Evolutionary conservation across 2,113 vertebrate species (phyloP).

Genomic region (Sapajus apella): DNA sequence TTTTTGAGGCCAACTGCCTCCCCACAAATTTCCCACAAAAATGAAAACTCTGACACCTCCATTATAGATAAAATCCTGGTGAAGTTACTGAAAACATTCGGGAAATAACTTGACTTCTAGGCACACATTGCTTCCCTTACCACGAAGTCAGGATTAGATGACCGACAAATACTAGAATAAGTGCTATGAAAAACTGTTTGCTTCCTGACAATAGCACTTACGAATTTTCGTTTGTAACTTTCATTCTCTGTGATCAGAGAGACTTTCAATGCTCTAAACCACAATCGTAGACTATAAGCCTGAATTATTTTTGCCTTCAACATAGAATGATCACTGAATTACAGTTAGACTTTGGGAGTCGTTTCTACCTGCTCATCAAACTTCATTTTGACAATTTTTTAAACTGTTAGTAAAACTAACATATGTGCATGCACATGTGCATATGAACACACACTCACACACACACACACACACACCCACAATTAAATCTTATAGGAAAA

Average conservation of each 20-base stretch:
- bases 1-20: background rate
- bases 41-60: background rate
- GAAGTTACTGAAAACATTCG: background rate
- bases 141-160: background rate
- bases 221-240: background rate
- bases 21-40: background rate
- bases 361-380: background rate
- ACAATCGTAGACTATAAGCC: background rate
- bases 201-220: background rate
- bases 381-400: conserved; percentile 1
- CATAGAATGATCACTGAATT: background rate
- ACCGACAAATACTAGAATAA: background rate
- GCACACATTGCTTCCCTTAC: background rate
- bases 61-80: background rate
- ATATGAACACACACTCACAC: background rate
- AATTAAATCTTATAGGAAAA: conserved; percentile 41
- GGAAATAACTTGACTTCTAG: background rate
- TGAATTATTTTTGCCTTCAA: background rate
- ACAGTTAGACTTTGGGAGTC: background rate
- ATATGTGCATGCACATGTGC: background rate
- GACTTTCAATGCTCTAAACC: background rate
- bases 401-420: conserved; percentile 42
- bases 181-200: background rate
- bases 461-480: background rate
- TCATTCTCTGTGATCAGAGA: background rate